These are phyloP conservation scores for Drosophila borealis DNA, from an alignment of 2,888 invertebrate species.

Conservation along the genomic window DNA sequence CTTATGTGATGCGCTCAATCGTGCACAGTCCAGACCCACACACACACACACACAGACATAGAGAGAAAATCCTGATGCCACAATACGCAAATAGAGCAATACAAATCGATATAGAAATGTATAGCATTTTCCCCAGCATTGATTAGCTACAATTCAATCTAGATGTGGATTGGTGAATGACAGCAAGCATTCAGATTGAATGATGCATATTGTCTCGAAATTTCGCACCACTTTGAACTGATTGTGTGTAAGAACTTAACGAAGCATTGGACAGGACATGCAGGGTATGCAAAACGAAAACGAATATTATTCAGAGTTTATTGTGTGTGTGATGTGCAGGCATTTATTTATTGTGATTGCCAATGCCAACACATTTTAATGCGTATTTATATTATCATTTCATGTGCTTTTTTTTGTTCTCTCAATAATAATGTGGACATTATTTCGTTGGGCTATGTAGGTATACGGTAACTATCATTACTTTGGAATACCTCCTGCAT, in stretches of 20 bases:
- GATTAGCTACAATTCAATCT: conserved; percentile 30
- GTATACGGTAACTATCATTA: too few species aligned
- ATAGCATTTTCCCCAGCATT: conserved; percentile 20
- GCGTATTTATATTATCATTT: too few species aligned
- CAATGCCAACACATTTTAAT: conserved; percentile 4
- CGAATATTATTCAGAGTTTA: conserved; percentile 42
- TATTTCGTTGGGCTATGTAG: too few species aligned
- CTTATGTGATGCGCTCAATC: conserved; percentile 29
- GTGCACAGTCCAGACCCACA: conserved; percentile 9
- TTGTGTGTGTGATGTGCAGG: conserved; percentile 48
- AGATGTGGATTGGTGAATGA: background rate
- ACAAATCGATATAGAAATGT: conserved; percentile 8
- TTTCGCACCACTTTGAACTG: conserved; percentile 13
- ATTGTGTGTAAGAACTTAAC: conserved; percentile 38
- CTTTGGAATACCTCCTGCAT: too few species aligned
- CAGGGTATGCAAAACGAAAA: conserved; percentile 3
- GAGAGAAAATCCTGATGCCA: background rate
- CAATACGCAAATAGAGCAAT: background rate
- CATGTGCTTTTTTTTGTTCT: too few species aligned
- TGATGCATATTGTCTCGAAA: conserved; percentile 17
- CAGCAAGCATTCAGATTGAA: conserved; percentile 4
- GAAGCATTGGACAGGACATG: conserved; percentile 15
- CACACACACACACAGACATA: conserved; percentile 5
- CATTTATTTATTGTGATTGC: conserved; percentile 34
- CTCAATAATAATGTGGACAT: too few species aligned